Evolutionary conservation across 2,888 invertebrate species (phyloP).

Genomic region (Phania funesta): DNA sequence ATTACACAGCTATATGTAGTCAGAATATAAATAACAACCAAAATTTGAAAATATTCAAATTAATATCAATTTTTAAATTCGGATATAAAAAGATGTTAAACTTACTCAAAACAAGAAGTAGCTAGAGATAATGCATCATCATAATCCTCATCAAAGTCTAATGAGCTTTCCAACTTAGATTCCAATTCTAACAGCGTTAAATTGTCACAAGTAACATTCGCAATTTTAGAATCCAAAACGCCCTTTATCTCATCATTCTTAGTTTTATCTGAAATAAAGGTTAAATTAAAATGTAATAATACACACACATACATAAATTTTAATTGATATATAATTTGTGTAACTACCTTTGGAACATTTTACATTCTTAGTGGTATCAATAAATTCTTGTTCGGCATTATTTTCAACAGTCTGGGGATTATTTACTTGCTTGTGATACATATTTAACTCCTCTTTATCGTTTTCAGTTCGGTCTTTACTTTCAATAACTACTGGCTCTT

Average conservation of each 20-base stretch:
- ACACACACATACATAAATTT: neutral
- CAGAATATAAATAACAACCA: too few species aligned
- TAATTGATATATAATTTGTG: too few species aligned
- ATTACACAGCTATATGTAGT: too few species aligned
- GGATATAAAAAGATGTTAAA: neutral
- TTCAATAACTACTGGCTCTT: neutral
- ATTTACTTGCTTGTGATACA: neutral
- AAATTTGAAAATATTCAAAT: neutral
- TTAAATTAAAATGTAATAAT: neutral
- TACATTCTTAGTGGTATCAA: neutral
- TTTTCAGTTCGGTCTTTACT: neutral
- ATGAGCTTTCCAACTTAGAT: constrained; percentile 67
- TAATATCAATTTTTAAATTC: neutral
- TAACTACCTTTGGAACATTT: neutral
- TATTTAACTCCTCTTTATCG: neutral
- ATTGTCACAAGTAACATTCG: neutral
- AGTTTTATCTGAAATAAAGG: neutral
- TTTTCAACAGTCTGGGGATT: neutral
- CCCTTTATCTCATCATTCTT: neutral
- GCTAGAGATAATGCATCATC: constrained; percentile 70
- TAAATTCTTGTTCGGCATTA: neutral
- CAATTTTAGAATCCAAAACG: neutral
- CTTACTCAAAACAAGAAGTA: constrained; percentile 72
- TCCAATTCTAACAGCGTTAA: constrained; percentile 71
- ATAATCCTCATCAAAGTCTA: constrained; percentile 69